A percentile compares a stretch with the other conserved stretches of the same genome.
phyloP scores from a whole-genome alignment of 2,888 invertebrate genomes.

The Epirrita christyi region DNA sequence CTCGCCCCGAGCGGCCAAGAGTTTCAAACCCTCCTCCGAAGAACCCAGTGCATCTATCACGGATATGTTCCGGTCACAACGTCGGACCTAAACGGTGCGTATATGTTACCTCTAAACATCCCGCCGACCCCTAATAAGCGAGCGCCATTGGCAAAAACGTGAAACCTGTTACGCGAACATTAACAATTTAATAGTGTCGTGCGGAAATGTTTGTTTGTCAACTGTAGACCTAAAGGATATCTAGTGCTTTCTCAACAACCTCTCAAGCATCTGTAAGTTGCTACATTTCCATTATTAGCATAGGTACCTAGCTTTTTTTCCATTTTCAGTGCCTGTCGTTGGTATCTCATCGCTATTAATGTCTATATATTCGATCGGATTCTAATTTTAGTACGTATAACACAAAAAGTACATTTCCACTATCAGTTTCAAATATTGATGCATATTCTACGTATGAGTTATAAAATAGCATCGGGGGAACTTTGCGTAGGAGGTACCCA shows the following conservation, averaged over 20 bases:
- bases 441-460: conserved; percentile 26
- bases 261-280: conserved; percentile 21
- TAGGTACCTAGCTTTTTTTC: no score
- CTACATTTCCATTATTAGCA: background rate
- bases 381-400: background rate
- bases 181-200: conserved; percentile 56
- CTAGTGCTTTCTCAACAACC: conserved; percentile 13
- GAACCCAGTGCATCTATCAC: conserved; percentile 61
- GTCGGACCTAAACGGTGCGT: conserved; percentile 76
- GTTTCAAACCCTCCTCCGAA: conserved; percentile 62
- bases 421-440: conserved; percentile 2
- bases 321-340: background rate
- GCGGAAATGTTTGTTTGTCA: conserved; percentile 64
- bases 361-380: background rate
- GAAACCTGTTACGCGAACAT: conserved; percentile 72
- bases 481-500: conserved; percentile 64
- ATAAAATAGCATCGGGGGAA: conserved; percentile 44
- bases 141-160: conserved; percentile 57
- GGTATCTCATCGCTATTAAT: background rate
- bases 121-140: conserved; percentile 14
- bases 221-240: conserved; percentile 31
- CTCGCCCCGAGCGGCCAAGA: conserved; percentile 50
- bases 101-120: conserved; percentile 25
- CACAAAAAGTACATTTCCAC: background rate
- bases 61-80: conserved; percentile 67